Evolutionary conservation across 2,888 invertebrate genomes (phyloP).

Genomic region (Elegia similella): DNA sequence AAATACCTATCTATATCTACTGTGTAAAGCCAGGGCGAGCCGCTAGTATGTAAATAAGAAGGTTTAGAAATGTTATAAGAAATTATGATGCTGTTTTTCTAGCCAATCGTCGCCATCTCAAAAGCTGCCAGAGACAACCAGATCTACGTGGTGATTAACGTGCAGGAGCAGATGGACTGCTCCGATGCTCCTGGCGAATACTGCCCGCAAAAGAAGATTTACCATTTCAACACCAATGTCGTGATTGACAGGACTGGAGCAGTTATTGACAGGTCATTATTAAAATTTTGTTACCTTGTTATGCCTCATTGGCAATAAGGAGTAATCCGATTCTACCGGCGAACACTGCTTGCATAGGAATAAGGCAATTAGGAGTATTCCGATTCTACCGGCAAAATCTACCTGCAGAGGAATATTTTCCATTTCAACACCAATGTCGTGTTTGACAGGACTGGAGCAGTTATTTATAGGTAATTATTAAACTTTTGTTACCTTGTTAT

Average conservation of each 20-base stretch:
- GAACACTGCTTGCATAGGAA: too few species aligned
- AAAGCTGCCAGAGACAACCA: slow-evolving; percentile 76
- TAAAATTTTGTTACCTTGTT: slow-evolving; percentile 65
- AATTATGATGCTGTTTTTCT: slow-evolving; percentile 14
- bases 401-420: slow-evolving; percentile 65
- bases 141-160: slow-evolving; percentile 86
- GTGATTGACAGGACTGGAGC: slow-evolving; percentile 86
- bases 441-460: slow-evolving; percentile 84
- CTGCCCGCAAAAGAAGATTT: slow-evolving; percentile 70
- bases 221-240: slow-evolving; percentile 87
- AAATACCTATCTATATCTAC: too few species aligned
- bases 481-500: slow-evolving; percentile 53
- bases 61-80: not conserved
- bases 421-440: slow-evolving; percentile 88
- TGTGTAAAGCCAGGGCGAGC: too few species aligned
- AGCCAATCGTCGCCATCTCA: slow-evolving; percentile 77
- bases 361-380: too few species aligned
- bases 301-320: too few species aligned
- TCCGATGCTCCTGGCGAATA: slow-evolving; percentile 49
- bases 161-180: slow-evolving; percentile 83
- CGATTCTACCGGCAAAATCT: slow-evolving; percentile 57
- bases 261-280: slow-evolving; percentile 82
- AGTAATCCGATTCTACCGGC: too few species aligned
- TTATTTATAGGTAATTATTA: slow-evolving; percentile 83
- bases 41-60: too few species aligned